Conservation (phyloP, 2,888 invertebrate genomes). For the Diaphora mendica region DNA sequence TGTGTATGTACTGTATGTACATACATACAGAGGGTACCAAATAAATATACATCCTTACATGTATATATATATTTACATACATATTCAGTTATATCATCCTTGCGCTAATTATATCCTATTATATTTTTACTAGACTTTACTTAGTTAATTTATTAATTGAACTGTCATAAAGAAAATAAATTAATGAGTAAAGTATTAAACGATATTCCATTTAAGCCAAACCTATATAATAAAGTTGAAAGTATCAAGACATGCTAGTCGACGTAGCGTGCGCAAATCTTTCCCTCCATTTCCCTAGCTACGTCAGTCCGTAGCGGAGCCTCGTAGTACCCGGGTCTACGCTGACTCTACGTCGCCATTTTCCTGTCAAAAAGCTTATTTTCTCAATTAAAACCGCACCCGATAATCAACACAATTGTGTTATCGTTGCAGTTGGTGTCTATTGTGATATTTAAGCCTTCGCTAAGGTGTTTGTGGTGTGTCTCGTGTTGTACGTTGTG, state of each 20-base stretch:
- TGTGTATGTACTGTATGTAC: too few species aligned
- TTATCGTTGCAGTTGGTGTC: constrained; percentile 21
- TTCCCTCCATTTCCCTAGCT: constrained; percentile 59
- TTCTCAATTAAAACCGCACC: constrained; percentile 66
- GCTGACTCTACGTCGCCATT: constrained; percentile 38
- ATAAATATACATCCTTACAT: too few species aligned
- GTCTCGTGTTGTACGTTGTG: constrained; percentile 25
- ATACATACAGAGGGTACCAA: too few species aligned
- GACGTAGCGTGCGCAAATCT: constrained; percentile 64
- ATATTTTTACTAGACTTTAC: not conserved
- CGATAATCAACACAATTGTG: constrained; percentile 22
- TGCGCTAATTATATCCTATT: not conserved
- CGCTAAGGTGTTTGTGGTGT: constrained; percentile 17
- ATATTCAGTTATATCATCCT: too few species aligned
- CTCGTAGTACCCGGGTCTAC: constrained; percentile 61
- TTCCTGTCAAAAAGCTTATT: constrained; percentile 57
- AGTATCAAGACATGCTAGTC: constrained; percentile 36
- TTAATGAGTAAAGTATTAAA: not conserved
- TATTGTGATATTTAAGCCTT: constrained; percentile 4
- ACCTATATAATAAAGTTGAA: constrained; percentile 24
- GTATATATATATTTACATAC: too few species aligned
- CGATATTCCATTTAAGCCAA: not conserved
- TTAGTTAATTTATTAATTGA: not conserved
- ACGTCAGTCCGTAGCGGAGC: constrained; percentile 74
- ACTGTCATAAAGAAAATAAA: not conserved